Evolutionary conservation across 2,113 vertebrate species (phyloP).

Genomic region (Fregetta grallaria): DNA sequence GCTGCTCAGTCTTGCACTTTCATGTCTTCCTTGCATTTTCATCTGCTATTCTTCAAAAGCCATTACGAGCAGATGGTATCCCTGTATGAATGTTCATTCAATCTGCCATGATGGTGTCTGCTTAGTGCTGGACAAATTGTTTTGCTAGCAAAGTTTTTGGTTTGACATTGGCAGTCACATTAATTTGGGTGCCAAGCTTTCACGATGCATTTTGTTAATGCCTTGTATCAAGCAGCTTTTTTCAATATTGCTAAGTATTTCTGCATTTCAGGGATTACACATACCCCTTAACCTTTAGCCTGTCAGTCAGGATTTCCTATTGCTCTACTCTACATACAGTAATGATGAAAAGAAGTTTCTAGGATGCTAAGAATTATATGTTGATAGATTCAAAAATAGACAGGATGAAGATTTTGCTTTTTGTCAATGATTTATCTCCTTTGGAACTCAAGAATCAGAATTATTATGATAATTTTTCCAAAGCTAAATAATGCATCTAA

Average conservation of each 20-base stretch:
- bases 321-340: neutral
- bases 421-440: neutral
- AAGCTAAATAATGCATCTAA: neutral
- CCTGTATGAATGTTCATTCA: neutral
- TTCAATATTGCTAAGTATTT: neutral
- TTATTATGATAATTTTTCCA: neutral
- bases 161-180: neutral
- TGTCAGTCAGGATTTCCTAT: neutral
- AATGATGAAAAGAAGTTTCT: neutral
- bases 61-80: neutral
- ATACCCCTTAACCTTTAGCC: neutral
- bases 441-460: neutral
- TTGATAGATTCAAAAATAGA: neutral
- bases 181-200: neutral
- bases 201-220: neutral
- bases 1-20: neutral
- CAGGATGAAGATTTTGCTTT: neutral
- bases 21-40: neutral
- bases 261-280: neutral
- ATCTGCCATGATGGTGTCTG: neutral
- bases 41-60: slow-evolving; percentile 7
- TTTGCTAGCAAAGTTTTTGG: neutral
- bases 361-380: neutral
- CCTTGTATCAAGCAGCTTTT: neutral
- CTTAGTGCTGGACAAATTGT: slow-evolving; percentile 17